Base-by-base conservation (phyloP, 2,888 invertebrate genomes). In the Gastracanthus pulcherrimus region DNA sequence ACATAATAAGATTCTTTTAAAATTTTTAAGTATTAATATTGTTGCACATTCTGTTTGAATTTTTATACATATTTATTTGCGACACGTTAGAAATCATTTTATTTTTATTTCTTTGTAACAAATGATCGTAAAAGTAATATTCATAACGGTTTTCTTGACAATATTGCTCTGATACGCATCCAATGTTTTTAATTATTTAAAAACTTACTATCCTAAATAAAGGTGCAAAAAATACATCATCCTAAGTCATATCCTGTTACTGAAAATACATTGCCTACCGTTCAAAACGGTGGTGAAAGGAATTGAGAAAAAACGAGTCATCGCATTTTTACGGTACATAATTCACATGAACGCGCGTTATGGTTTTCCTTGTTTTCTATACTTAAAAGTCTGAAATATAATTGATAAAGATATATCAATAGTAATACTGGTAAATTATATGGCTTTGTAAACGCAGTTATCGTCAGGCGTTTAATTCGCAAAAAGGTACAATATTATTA, bases 351-450 rank as follows among this genome's bases (percentile, higher is more conserved):
- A 71, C 34, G 0, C 64, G 38, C 31, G n/a, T 36, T 13, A 55
- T 31, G 19, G 23, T 23, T 55, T 41, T 60, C 7, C 41, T 23
- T 62, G 31, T 62, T n/a, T 13, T 62, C 26, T 58, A 66, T 16
- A 72, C 55, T 74, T 36, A 55, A 76, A 79, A 79, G 48, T 74
- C 45, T 74, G 58, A 13, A 72, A 80, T 67, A 41, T 67, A 71
- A 76, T 76, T 72, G 62, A 80, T 82, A 72, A 71, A 72, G 26
- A 67, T 70, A 78, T 77, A 80, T 80, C 69, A 70, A 78, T 78
- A 81, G 58, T 91, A 91, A 91, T 91, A 91, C 91, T 90, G 90
- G 88, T 90, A 90, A 90, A 90, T 89, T 86, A 90, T 90, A 90
- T 91, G 91, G 91, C 90, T 87, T 87, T 87, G 87, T 87, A 89